Base-by-base conservation (phyloP, 2,888 invertebrate genomes). In the Meganola albula region DNA sequence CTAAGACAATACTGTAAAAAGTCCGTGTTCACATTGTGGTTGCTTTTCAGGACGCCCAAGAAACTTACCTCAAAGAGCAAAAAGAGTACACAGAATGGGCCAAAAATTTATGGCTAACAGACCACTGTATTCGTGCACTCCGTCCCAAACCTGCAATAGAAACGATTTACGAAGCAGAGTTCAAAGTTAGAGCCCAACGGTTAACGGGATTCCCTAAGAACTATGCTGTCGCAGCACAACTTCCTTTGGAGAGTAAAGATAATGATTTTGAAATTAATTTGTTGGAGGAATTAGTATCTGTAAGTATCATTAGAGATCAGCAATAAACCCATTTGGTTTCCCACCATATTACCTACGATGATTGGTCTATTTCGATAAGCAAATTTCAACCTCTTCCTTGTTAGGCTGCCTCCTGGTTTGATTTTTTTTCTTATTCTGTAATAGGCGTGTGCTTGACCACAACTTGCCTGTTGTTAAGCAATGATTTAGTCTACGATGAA, bases 21-120 rank as follows among this genome's bases (percentile, higher is more conserved):
- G n/a, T n/a, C n/a, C n/a, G n/a, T n/a, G n/a, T n/a, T n/a, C n/a
- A 8, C 32, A 11, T 20, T 24, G 8, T 11, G 7, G 10, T 29
- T 12, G 11, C 11, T 10, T 32, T 14, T n/a, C 40, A 84, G 84
- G 55, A 64, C 12, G 24, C 69, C 1, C 59, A 70, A 61, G 57
- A 62, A 12, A 34, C 29, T 9, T 84, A 83, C 33, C 37, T 53
- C 21, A 60, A 65, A 18, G 84, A 85, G 40, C 74, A 83, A 39
- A 51, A 72, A 31, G 80, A 77, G 26, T 85, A 52, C 40, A 50
- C 52, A 40, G 69, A 70, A 27, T 85, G 84, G 84, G 80, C 80
- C 0, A 76, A 70, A 37, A 31, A 49, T 0, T 33, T 70, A 0
- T 85, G 84, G 84, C 35, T 48, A 0, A 67, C 44, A 0, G 53